These are phyloP conservation scores for Fregetta grallaria DNA, from an alignment of 2,113 vertebrate genomes.

Conservation along the genomic window DNA sequence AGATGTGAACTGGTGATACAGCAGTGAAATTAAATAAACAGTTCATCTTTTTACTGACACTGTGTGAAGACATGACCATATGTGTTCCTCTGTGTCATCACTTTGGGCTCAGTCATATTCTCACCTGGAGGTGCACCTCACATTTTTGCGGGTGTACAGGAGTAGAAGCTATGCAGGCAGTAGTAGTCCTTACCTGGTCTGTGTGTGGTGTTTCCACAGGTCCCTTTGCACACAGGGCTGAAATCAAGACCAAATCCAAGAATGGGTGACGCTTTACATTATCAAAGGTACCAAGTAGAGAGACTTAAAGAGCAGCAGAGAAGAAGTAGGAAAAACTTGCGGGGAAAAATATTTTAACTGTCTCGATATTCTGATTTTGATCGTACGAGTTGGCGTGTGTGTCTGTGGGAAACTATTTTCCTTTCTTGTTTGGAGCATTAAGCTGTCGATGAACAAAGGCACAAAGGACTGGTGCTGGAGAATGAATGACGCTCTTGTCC, in stretches of 20 bases:
- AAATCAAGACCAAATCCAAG: not conserved
- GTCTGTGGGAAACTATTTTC: not conserved
- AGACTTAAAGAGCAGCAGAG: not conserved
- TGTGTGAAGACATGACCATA: not conserved
- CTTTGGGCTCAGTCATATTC: not conserved
- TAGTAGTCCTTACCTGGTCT: not conserved
- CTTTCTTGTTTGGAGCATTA: not conserved
- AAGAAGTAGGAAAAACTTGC: not conserved
- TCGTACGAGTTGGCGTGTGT: accelerated
- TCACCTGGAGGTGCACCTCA: not conserved
- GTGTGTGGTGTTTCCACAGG: not conserved
- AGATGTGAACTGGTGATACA: not conserved
- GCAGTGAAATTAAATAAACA: not conserved
- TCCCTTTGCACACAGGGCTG: not conserved
- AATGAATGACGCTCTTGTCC: conserved; percentile 46
- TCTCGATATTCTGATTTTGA: not conserved
- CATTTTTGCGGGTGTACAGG: not conserved
- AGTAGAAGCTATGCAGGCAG: not conserved
- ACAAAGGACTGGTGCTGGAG: not conserved
- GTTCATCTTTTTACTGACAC: not conserved
- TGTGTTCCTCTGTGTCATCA: not conserved
- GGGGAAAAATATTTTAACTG: not conserved
- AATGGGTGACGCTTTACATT: not conserved
- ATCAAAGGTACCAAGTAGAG: not conserved
- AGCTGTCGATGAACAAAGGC: not conserved